These are phyloP conservation scores for Physella acuta DNA, from an alignment of 1,140 invertebrate genomes.

Conservation along the genomic window DNA sequence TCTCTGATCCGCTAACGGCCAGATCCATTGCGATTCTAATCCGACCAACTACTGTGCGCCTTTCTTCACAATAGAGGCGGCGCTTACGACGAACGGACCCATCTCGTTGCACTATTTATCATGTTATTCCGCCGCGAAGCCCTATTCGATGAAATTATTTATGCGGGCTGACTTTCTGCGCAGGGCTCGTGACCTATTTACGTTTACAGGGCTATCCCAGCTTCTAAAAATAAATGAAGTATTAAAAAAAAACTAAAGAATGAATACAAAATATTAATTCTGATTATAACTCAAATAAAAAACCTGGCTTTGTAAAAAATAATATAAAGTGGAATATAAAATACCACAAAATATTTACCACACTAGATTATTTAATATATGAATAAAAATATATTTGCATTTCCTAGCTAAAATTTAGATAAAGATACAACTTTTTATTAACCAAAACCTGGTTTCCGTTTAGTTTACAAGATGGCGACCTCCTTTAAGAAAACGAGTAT, in stretches of 20 bases:
- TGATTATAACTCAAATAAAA: too few species aligned
- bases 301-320: too few species aligned
- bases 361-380: too few species aligned
- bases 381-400: too few species aligned
- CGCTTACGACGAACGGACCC: constrained; percentile 16
- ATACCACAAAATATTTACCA: too few species aligned
- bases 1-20: constrained; percentile 18
- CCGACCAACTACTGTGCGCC: constrained; percentile 25
- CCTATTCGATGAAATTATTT: constrained; percentile 50
- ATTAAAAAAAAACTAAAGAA: not conserved
- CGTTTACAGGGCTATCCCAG: not conserved
- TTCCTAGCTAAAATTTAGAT: too few species aligned
- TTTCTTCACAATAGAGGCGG: constrained; percentile 25
- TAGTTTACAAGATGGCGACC: constrained; percentile 50
- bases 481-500: constrained; percentile 55
- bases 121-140: constrained; percentile 41
- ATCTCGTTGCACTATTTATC: constrained; percentile 40
- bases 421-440: too few species aligned
- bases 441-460: too few species aligned
- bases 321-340: too few species aligned
- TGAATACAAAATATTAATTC: not conserved
- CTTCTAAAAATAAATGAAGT: not conserved
- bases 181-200: constrained; percentile 27
- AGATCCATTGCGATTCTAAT: constrained; percentile 20
- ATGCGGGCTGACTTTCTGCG: constrained; percentile 27